Conservation (phyloP, 2,888 invertebrate genomes). For the Amaurobius ferox region DNA sequence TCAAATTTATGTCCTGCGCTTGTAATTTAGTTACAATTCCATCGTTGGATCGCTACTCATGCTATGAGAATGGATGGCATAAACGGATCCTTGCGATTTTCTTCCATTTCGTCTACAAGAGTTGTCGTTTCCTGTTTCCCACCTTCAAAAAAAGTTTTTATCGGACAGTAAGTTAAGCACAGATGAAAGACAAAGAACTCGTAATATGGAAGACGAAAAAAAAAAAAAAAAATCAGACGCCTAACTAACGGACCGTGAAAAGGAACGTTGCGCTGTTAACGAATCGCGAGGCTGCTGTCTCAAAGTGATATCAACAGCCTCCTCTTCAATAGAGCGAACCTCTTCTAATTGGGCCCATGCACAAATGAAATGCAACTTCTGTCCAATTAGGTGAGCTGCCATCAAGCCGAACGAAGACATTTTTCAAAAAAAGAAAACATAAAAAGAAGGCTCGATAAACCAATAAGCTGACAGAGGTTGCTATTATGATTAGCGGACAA, state of each 20-base stretch:
- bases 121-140: constrained; percentile 54
- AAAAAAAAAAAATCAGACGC: neutral
- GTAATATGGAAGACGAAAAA: neutral
- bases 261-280: constrained; percentile 5
- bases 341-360: constrained; percentile 22
- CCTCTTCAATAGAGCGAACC: neutral
- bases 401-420: constrained; percentile 37
- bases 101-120: constrained; percentile 22
- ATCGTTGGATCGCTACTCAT: neutral
- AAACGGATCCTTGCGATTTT: neutral
- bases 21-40: neutral
- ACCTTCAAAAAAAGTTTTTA: neutral
- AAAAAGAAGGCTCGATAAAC: constrained; percentile 31
- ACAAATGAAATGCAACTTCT: constrained; percentile 47
- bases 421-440: constrained; percentile 15
- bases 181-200: constrained; percentile 21
- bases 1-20: neutral
- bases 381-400: constrained; percentile 60
- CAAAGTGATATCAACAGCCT: neutral
- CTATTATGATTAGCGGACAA: constrained; percentile 40
- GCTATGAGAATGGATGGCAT: neutral
- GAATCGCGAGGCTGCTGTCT: neutral
- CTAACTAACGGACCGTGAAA: constrained; percentile 22
- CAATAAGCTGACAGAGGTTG: constrained; percentile 43
- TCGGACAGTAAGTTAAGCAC: constrained; percentile 26